phyloP scores from a whole-genome alignment of 64 coral and sea anemone genomes.

The Dendrophyllia cribrosa region DNA sequence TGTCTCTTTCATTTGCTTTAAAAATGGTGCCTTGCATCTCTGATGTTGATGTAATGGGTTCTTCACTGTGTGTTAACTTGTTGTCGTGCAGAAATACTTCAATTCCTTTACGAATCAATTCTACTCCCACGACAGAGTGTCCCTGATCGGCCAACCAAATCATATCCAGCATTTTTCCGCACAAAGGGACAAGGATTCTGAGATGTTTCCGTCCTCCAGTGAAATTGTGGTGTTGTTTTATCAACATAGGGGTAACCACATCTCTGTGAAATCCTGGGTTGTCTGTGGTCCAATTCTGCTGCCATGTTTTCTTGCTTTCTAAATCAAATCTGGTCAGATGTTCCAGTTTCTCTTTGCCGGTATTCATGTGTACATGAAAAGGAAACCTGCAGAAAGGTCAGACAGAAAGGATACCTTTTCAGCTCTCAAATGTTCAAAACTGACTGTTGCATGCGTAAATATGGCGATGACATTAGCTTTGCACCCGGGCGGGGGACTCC shows the following conservation, averaged over 20 bases:
- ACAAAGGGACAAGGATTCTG: constrained; percentile 69
- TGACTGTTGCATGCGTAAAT: too few species aligned
- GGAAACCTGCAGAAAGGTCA: background rate
- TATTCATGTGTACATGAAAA: background rate
- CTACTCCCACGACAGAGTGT: constrained; percentile 71
- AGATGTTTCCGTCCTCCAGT: constrained; percentile 47
- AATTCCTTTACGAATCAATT: constrained; percentile 42
- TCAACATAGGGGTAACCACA: constrained; percentile 43
- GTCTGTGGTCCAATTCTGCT: constrained; percentile 36
- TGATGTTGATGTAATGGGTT: constrained; percentile 28
- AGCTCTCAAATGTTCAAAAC: too few species aligned
- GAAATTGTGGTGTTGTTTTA: constrained; percentile 67
- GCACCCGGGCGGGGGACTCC: too few species aligned
- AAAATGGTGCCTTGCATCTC: constrained; percentile 27
- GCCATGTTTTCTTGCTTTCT: constrained; percentile 41
- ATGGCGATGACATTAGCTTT: too few species aligned
- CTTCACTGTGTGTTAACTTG: constrained; percentile 28
- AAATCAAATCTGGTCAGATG: background rate
- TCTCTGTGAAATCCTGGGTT: constrained; percentile 47
- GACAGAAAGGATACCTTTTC: too few species aligned
- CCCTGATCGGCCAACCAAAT: constrained; percentile 81
- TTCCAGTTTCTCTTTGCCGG: background rate
- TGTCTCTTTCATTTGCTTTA: constrained; percentile 64
- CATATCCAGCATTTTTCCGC: constrained; percentile 84
- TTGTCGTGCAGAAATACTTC: constrained; percentile 70